Conservation (phyloP, 2,797 vertebrate genomes). For the Amblyraja radiata region DNA sequence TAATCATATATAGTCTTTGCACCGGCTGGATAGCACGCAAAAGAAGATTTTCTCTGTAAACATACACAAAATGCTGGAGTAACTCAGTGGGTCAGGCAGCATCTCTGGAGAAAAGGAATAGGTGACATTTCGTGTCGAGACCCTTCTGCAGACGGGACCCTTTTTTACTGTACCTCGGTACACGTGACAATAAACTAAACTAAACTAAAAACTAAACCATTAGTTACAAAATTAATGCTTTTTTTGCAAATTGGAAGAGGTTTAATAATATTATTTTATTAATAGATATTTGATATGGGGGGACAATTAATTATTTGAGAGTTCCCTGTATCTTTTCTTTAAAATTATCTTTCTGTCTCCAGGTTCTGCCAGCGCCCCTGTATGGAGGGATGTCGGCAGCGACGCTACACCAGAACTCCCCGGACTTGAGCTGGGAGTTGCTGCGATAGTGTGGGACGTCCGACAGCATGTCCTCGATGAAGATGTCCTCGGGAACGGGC, state of each 20-base stretch:
- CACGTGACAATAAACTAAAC: too few species aligned
- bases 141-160: too few species aligned
- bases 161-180: too few species aligned
- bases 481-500: constrained; percentile 34
- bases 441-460: constrained; percentile 39
- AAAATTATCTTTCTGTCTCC: background rate
- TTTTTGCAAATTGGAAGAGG: background rate
- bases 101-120: too few species aligned
- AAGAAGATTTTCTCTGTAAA: too few species aligned
- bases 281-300: background rate
- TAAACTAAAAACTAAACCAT: too few species aligned
- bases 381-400: constrained; percentile 38
- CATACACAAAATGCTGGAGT: too few species aligned
- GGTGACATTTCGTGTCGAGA: too few species aligned
- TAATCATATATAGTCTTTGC: too few species aligned
- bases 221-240: background rate
- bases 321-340: background rate
- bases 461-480: constrained; percentile 42
- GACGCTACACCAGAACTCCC: constrained; percentile 42
- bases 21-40: too few species aligned
- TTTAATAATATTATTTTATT: constrained; percentile 25
- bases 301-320: background rate
- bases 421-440: constrained; percentile 39
- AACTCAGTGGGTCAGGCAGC: too few species aligned
- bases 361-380: background rate